phyloP scores from a whole-genome alignment of 1,140 invertebrate species.

The Laupala kohalensis region DNA sequence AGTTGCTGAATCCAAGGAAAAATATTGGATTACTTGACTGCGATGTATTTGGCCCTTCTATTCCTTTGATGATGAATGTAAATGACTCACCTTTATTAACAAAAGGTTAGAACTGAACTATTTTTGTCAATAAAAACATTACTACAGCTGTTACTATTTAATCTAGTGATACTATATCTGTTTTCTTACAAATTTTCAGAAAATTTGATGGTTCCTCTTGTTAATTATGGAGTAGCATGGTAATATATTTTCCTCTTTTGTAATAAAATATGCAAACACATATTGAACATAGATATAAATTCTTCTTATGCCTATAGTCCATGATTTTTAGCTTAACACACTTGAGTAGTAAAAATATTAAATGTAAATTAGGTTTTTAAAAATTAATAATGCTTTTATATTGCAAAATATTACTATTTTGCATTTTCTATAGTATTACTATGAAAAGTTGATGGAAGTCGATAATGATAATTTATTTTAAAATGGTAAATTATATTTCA shows the following conservation, averaged over 20 bases:
- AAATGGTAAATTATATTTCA: conserved; percentile 29
- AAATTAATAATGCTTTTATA: no score
- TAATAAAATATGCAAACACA: background rate
- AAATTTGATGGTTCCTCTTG: conserved; percentile 69
- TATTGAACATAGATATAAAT: background rate
- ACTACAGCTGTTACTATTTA: no score
- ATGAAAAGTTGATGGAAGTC: no score
- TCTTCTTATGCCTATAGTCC: no score
- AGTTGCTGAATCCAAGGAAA: conserved; percentile 44
- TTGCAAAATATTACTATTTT: no score
- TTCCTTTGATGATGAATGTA: conserved; percentile 86
- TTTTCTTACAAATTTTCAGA: conserved; percentile 28
- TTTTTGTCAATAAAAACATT: no score
- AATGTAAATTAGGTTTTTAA: no score
- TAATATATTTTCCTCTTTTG: conserved; percentile 25
- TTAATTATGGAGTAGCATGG: conserved; percentile 89
- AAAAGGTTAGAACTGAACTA: conserved; percentile 32
- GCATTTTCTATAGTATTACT: no score
- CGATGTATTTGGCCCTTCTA: conserved; percentile 80
- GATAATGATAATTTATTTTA: no score
- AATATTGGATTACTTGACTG: conserved; percentile 72
- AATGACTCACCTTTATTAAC: conserved; percentile 57
- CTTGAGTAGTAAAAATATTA: no score
- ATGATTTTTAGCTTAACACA: no score
- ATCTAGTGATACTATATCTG: background rate